Percentiles rank a stretch among this genome's conserved stretches.
Evolutionary conservation across 2,113 vertebrate genomes (phyloP).

Genomic region (Dromas ardeola): DNA sequence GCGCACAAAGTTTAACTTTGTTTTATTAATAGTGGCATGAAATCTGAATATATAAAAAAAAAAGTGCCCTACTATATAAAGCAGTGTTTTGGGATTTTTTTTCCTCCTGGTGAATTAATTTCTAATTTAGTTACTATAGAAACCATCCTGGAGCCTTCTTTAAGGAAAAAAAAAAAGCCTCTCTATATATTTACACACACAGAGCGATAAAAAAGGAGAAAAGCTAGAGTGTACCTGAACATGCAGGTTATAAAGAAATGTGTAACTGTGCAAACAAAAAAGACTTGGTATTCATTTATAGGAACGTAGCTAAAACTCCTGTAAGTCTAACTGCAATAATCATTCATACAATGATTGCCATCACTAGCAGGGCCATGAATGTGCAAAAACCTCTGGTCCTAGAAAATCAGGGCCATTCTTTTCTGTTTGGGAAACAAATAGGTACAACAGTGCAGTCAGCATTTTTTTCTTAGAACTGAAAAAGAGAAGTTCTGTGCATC

Average conservation of each 20-base stretch:
- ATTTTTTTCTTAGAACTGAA: neutral
- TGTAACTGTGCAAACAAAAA: neutral
- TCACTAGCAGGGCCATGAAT: neutral
- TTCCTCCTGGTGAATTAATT: conserved; percentile 12
- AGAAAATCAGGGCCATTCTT: neutral
- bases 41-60: conserved; percentile 29
- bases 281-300: neutral
- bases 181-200: neutral
- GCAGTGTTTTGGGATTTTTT: conserved; percentile 43
- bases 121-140: conserved; percentile 72
- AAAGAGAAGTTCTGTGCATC: neutral
- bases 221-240: neutral
- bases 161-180: neutral
- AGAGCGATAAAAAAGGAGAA: neutral
- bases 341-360: neutral
- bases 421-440: neutral
- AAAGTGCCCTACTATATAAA: conserved; percentile 65
- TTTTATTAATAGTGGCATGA: conserved; percentile 53
- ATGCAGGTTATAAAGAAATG: neutral
- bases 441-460: neutral
- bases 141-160: conserved; percentile 46
- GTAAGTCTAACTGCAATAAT: neutral
- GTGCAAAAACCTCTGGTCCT: neutral
- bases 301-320: neutral
- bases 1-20: conserved; percentile 15